Conservation (phyloP, 1,140 invertebrate species). For the Drosophila kanapiae region DNA sequence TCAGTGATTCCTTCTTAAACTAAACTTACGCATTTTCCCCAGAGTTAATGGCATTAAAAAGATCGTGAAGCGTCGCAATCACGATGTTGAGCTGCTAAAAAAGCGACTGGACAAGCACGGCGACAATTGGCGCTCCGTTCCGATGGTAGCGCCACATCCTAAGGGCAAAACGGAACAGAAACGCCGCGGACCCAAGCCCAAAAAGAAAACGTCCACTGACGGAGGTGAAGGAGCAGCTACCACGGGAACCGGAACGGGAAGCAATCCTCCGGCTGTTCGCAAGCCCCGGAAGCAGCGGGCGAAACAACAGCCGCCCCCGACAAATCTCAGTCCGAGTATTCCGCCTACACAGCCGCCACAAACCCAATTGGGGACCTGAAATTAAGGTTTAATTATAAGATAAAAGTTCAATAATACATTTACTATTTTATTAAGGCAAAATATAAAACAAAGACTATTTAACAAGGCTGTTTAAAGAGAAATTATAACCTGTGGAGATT, state of each 20-base stretch:
- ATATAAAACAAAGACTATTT: neutral
- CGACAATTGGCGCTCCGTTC: conserved; percentile 74
- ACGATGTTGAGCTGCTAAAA: conserved; percentile 75
- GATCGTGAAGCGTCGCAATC: conserved; percentile 57
- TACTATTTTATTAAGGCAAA: conserved; percentile 14
- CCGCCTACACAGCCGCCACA: conserved; percentile 26
- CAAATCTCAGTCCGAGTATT: neutral
- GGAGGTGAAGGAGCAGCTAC: neutral
- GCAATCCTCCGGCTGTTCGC: conserved; percentile 19
- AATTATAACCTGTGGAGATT: neutral
- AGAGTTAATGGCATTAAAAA: conserved; percentile 79
- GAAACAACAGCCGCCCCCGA: conserved; percentile 35
- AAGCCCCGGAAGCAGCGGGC: conserved; percentile 68
- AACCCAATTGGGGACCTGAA: conserved; percentile 10
- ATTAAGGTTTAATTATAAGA: conserved; percentile 5
- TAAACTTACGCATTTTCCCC: neutral
- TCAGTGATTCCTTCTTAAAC: neutral
- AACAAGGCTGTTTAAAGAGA: neutral
- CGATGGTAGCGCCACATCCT: conserved; percentile 76
- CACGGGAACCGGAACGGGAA: conserved; percentile 1
- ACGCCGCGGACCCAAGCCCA: conserved; percentile 77
- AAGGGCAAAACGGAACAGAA: conserved; percentile 80
- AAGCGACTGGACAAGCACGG: conserved; percentile 73
- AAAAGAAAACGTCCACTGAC: conserved; percentile 49
- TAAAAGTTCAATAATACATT: conserved; percentile 16